phyloP scores from a whole-genome alignment of 2,113 vertebrate genomes.

The Tachysurus fulvidraco region DNA sequence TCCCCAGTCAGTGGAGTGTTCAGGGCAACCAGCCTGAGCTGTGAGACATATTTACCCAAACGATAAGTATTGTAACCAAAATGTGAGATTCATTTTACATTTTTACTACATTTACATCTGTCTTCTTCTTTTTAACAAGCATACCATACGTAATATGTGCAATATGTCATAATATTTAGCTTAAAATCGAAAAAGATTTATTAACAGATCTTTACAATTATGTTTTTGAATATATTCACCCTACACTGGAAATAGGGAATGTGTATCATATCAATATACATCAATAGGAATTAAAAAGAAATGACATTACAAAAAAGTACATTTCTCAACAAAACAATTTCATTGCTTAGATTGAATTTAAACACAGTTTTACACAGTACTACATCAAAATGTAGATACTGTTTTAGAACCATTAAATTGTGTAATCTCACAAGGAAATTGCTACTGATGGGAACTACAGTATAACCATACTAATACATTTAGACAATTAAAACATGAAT shows the following conservation, averaged over 20 bases:
- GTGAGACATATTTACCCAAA: slow-evolving; percentile 6
- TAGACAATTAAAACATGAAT: too few species aligned
- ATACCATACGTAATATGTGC: background rate
- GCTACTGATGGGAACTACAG: too few species aligned
- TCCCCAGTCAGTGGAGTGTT: slow-evolving; percentile 86
- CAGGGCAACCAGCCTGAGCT: slow-evolving; percentile 90
- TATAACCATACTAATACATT: too few species aligned
- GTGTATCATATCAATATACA: too few species aligned
- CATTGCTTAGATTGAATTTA: too few species aligned
- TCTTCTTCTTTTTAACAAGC: background rate
- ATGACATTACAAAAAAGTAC: too few species aligned
- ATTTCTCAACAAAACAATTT: too few species aligned
- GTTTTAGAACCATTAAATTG: too few species aligned
- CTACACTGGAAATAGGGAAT: background rate
- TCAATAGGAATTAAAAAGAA: too few species aligned
- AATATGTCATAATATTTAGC: background rate
- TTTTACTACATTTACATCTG: background rate
- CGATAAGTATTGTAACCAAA: background rate
- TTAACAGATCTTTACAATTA: background rate
- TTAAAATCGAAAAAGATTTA: background rate
- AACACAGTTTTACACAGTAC: too few species aligned
- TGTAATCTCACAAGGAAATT: too few species aligned
- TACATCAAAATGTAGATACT: too few species aligned
- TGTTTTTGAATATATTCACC: background rate
- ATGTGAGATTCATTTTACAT: background rate